Percentiles rank a stretch among this genome's conserved stretches.
Evolutionary conservation across 2,797 vertebrate genomes (phyloP).

Genomic region (Acipenser oxyrinchus): DNA sequence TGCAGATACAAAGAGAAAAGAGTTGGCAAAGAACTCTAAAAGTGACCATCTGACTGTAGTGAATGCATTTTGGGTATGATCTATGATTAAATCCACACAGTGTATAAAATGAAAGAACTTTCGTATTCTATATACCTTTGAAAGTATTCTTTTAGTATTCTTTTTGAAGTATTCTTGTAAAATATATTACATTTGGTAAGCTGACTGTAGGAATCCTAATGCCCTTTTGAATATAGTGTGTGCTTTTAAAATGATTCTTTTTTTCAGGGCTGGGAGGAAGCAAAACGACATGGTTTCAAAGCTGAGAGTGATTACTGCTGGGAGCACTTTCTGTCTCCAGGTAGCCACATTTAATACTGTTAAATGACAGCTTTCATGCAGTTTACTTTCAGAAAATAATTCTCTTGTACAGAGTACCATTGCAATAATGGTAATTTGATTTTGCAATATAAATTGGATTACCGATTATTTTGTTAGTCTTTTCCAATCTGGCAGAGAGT

Average conservation of each 20-base stretch:
- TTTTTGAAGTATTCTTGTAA: no score
- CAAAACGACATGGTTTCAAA: conserved; percentile 69
- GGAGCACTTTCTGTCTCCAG: conserved; percentile 96
- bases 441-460: background rate
- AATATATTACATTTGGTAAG: no score
- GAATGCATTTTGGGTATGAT: conserved; percentile 80
- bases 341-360: conserved; percentile 44
- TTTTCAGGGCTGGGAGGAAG: conserved; percentile 86
- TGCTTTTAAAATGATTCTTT: conserved; percentile 2
- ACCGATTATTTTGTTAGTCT: background rate
- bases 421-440: background rate
- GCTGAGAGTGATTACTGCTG: conserved; percentile 88
- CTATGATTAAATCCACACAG: no score
- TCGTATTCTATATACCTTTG: no score
- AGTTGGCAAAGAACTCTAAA: conserved; percentile 78
- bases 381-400: background rate
- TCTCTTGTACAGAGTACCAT: no score
- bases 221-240: conserved; percentile 7
- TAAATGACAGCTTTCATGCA: background rate
- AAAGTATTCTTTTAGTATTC: no score
- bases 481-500: background rate
- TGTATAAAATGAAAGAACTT: no score
- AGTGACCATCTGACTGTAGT: conserved; percentile 92
- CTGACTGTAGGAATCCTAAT: no score
- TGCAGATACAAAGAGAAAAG: conserved; percentile 82